phyloP scores from a whole-genome alignment of 2,888 invertebrate genomes.

The Cantharis rustica region DNA sequence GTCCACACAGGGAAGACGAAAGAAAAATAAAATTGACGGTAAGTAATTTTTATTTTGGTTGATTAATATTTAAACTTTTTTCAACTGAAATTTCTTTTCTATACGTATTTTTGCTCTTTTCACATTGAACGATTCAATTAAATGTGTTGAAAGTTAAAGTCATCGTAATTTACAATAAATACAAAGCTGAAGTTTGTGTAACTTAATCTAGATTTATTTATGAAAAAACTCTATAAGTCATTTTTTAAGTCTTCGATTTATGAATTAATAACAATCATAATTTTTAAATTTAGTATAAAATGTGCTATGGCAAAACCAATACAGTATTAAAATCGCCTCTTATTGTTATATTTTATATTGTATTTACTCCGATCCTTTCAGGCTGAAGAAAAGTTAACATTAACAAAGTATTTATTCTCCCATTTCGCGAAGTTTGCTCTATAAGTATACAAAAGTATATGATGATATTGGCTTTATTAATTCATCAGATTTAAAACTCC shows the following conservation, averaged over 20 bases:
- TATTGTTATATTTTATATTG: not conserved
- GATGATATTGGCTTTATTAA: not conserved
- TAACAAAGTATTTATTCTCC: not conserved
- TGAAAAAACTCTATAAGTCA: not conserved
- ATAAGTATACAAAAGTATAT: not conserved
- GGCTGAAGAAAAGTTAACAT: not conserved
- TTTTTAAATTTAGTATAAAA: not conserved
- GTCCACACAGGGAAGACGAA: conserved; percentile 60
- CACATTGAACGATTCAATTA: not conserved
- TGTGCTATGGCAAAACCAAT: not conserved
- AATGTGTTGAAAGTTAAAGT: too few relatives aligned
- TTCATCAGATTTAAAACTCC: not conserved
- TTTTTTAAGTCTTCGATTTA: not conserved
- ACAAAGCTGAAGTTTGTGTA: not conserved
- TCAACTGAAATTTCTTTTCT: not conserved
- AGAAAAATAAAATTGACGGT: conserved; percentile 79
- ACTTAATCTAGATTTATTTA: not conserved
- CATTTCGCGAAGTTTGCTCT: not conserved
- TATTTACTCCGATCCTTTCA: not conserved
- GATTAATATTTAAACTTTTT: not conserved
- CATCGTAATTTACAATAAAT: not conserved
- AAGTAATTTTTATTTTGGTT: conserved; percentile 47
- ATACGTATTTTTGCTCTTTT: not conserved
- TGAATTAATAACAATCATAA: not conserved
- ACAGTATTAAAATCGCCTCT: too few relatives aligned